Conservation (phyloP, 2,113 vertebrate species). For the Calonectris borealis region DNA sequence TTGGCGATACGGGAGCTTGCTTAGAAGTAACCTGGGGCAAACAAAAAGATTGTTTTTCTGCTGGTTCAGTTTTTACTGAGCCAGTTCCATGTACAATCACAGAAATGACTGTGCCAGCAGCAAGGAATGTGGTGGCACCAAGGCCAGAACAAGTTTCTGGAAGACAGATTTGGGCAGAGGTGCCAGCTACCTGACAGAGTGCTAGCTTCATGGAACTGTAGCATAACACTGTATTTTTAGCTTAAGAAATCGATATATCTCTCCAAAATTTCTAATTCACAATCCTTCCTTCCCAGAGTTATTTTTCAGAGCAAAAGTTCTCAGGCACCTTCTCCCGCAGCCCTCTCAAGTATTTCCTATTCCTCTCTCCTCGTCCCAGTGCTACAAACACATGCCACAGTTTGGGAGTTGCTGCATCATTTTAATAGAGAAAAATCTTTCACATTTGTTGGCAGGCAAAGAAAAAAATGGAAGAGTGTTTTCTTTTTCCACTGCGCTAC, state of each 20-base stretch:
- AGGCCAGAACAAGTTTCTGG: background rate
- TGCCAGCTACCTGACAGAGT: background rate
- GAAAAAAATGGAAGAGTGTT: background rate
- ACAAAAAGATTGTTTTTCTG: background rate
- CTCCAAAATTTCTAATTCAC: background rate
- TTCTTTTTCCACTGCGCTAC: background rate
- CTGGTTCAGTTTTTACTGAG: background rate
- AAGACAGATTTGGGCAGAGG: background rate
- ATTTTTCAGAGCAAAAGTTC: background rate
- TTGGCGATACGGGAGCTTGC: background rate
- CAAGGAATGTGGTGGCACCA: background rate
- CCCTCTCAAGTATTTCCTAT: background rate
- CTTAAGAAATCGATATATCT: background rate
- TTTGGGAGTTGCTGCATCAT: background rate
- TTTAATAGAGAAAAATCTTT: background rate
- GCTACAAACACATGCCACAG: background rate
- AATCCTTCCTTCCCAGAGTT: background rate
- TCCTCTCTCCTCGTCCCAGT: background rate
- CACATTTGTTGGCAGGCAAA: background rate
- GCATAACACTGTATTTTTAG: background rate
- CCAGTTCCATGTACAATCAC: background rate
- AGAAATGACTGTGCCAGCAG: background rate
- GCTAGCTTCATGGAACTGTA: background rate
- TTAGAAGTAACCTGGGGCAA: background rate
- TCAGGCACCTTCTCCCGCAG: background rate